Percentiles rank a stretch among this genome's conserved stretches.
Conservation (phyloP, 2,888 invertebrate genomes). For the Geophilus truncorum region DNA sequence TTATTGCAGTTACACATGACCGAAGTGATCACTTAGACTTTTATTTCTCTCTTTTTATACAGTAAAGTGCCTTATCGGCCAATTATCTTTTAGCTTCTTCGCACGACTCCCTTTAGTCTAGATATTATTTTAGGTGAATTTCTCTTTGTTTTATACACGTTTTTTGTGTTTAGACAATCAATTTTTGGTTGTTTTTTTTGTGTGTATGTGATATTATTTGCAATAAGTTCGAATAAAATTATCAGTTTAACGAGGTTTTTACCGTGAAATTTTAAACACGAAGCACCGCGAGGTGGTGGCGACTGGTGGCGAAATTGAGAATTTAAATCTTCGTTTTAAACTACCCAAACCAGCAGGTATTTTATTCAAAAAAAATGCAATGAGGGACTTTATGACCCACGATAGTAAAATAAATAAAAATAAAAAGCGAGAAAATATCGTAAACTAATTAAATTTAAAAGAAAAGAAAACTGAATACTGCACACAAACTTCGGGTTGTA, state of each 20-base stretch:
- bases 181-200: neutral
- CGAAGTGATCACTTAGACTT: constrained; percentile 20
- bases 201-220: too few relatives aligned
- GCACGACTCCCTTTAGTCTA: too few relatives aligned
- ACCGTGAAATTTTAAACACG: too few relatives aligned
- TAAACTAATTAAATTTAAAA: too few relatives aligned
- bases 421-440: neutral
- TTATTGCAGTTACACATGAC: constrained; percentile 29
- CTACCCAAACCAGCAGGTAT: constrained; percentile 25
- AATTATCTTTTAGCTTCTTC: neutral
- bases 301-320: neutral
- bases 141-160: too few relatives aligned
- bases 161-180: neutral
- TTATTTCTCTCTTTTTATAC: neutral
- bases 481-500: neutral
- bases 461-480: neutral
- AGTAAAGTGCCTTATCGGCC: neutral
- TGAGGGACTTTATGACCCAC: too few relatives aligned
- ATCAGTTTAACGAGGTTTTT: too few relatives aligned
- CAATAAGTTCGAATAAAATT: neutral
- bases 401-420: neutral
- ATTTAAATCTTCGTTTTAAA: neutral
- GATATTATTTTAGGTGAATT: too few relatives aligned
- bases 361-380: neutral
- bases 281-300: neutral